Conservation (phyloP, 2,888 invertebrate species). For the Hoplodrina blanda region DNA sequence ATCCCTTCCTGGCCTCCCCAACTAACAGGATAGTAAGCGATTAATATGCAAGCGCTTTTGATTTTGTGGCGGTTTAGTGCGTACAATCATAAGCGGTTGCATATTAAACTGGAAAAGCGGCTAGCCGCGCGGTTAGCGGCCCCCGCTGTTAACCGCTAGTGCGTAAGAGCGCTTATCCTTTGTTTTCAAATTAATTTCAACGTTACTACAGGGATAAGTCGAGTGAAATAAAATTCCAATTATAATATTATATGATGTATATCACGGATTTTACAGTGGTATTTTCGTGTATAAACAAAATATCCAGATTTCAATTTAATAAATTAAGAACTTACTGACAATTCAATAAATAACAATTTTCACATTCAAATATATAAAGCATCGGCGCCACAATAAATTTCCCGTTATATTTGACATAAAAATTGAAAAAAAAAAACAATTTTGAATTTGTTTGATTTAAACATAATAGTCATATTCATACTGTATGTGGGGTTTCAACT, state of each 20-base stretch:
- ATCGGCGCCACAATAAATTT: constrained; percentile 84
- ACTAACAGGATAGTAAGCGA: too few relatives aligned
- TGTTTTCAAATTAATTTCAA: not conserved
- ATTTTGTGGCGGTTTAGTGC: too few relatives aligned
- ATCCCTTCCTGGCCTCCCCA: too few relatives aligned
- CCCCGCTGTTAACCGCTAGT: too few relatives aligned
- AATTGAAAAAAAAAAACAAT: constrained; percentile 58
- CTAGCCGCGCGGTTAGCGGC: too few relatives aligned
- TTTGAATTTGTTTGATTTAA: constrained; percentile 59
- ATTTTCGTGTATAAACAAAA: constrained; percentile 89
- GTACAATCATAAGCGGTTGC: too few relatives aligned
- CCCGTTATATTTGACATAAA: constrained; percentile 67
- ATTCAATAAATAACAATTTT: constrained; percentile 90
- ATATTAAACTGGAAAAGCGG: too few relatives aligned
- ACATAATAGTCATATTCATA: constrained; percentile 76
- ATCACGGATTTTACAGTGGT: constrained; percentile 91
- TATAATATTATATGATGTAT: constrained; percentile 90
- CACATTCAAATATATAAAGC: constrained; percentile 84
- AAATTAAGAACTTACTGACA: constrained; percentile 88
- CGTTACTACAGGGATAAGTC: not conserved
- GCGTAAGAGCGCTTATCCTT: too few relatives aligned
- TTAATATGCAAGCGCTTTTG: too few relatives aligned
- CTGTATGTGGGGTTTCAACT: constrained; percentile 82
- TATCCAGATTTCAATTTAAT: constrained; percentile 88
- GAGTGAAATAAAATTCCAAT: constrained; percentile 83